Conservation (phyloP, 1,140 invertebrate species). For the Orchestia grillus region DNA sequence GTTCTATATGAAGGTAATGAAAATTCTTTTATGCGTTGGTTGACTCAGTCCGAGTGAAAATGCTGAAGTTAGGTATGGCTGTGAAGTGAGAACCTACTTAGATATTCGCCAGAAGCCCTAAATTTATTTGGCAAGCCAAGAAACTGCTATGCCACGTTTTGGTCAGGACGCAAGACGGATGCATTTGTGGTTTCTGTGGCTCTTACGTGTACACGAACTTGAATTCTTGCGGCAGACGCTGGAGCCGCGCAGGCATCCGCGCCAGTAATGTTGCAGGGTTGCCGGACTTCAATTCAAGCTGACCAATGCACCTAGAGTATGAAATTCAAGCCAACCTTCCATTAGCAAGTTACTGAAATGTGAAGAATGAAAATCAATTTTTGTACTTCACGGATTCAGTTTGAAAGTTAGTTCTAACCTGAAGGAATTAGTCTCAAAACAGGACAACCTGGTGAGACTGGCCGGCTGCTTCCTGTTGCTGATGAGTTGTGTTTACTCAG, state of each 20-base stretch:
- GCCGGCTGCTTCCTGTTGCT: conserved; percentile 19
- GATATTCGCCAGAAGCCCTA: not conserved
- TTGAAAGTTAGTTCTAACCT: not conserved
- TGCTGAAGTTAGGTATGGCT: not conserved
- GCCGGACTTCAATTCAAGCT: too few species aligned
- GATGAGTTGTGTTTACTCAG: conserved; percentile 20
- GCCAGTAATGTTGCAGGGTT: not conserved
- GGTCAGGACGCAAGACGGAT: not conserved
- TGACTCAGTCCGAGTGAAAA: not conserved
- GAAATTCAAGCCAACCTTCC: not conserved
- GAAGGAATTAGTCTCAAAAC: not conserved
- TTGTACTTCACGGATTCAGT: not conserved
- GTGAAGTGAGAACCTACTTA: not conserved
- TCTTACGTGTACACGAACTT: not conserved
- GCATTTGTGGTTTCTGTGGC: not conserved
- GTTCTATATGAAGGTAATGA: not conserved
- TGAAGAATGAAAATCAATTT: not conserved
- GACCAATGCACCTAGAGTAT: not conserved
- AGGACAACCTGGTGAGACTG: not conserved
- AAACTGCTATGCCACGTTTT: not conserved
- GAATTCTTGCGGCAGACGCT: not conserved
- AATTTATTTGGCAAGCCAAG: not conserved
- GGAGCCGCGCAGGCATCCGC: not conserved
- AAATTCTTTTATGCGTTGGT: not conserved
- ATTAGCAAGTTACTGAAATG: not conserved